These are phyloP conservation scores for Ephialtes manifestator DNA, from an alignment of 2,888 invertebrate species.

Conservation along the genomic window DNA sequence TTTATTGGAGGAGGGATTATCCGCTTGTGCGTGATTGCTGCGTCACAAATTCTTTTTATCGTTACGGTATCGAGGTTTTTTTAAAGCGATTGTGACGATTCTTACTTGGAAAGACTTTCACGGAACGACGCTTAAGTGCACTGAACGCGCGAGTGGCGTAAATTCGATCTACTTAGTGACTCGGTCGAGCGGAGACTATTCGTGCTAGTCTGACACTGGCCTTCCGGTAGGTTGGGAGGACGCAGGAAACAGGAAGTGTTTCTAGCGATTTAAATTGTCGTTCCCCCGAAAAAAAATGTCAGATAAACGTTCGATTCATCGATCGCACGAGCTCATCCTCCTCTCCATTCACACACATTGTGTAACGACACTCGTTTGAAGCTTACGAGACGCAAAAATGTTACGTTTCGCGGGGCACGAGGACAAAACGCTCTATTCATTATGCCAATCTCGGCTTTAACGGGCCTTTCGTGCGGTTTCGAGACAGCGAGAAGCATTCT, in stretches of 20 bases:
- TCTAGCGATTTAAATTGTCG: slow-evolving; percentile 16
- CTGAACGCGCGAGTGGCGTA: slow-evolving; percentile 1
- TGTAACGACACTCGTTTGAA: slow-evolving; percentile 57
- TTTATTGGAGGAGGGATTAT: slow-evolving; percentile 33
- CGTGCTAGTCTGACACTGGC: slow-evolving; percentile 71
- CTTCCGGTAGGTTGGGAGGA: slow-evolving; percentile 74
- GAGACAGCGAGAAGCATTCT: slow-evolving; percentile 32
- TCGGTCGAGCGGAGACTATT: slow-evolving; percentile 69
- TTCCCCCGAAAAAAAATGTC: slow-evolving; percentile 23
- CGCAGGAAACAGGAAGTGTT: slow-evolving; percentile 71
- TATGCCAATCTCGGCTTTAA: slow-evolving; percentile 32
- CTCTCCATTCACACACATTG: slow-evolving; percentile 61
- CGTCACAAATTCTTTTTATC: slow-evolving; percentile 22
- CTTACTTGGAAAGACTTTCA: slow-evolving; percentile 1
- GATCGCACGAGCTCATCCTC: slow-evolving; percentile 56
- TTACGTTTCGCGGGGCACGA: slow-evolving; percentile 54
- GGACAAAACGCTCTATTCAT: slow-evolving; percentile 42
- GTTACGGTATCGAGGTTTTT: slow-evolving; percentile 8
- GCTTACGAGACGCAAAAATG: slow-evolving; percentile 40
- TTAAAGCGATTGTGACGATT: slow-evolving; percentile 13
- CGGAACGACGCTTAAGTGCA: not conserved
- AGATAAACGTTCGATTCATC: slow-evolving; percentile 56
- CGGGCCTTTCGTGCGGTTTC: slow-evolving; percentile 2
- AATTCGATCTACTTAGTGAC: slow-evolving; percentile 59
- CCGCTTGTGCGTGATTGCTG: not conserved